Evolutionary conservation across 1,140 invertebrate species (phyloP).

Genomic region (Steinernema khuongi): DNA sequence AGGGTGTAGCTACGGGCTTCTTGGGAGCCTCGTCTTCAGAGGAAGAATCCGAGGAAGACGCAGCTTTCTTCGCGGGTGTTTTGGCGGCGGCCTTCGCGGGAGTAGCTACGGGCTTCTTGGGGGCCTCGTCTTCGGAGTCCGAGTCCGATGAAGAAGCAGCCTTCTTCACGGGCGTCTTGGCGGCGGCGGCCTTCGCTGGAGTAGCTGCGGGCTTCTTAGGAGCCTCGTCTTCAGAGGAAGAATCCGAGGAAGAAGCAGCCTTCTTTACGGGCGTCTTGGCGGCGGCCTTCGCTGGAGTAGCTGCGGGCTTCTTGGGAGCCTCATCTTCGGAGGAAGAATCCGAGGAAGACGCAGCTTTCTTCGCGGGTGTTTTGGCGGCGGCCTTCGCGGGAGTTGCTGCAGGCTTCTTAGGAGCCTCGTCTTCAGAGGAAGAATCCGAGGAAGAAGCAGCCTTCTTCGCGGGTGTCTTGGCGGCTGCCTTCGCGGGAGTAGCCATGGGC

Average conservation of each 20-base stretch:
- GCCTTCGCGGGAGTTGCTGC: conserved; percentile 24
- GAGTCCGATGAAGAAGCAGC: not conserved
- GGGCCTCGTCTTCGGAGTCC: not conserved
- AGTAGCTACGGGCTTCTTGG: too few relatives aligned
- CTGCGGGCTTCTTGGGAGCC: conserved; percentile 26
- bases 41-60: not conserved
- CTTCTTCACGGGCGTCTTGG: conserved; percentile 20
- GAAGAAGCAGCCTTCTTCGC: conserved; percentile 31
- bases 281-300: conserved; percentile 19
- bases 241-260: conserved; percentile 19
- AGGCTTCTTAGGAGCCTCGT: conserved; percentile 33
- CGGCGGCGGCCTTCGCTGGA: conserved; percentile 21
- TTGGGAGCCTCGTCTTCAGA: not conserved
- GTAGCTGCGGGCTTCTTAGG: not conserved
- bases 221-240: not conserved
- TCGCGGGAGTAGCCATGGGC: conserved; percentile 7
- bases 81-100: not conserved
- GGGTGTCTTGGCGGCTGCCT: conserved; percentile 24
- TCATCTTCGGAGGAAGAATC: conserved; percentile 30
- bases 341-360: conserved; percentile 25
- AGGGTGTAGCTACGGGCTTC: not conserved
- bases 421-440: conserved; percentile 21
- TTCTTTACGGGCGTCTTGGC: conserved; percentile 1
- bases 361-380: conserved; percentile 23
- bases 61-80: conserved; percentile 21